These are phyloP conservation scores for Acrocyrtus sp. DNA, from an alignment of 2,888 invertebrate genomes.

Conservation along the genomic window DNA sequence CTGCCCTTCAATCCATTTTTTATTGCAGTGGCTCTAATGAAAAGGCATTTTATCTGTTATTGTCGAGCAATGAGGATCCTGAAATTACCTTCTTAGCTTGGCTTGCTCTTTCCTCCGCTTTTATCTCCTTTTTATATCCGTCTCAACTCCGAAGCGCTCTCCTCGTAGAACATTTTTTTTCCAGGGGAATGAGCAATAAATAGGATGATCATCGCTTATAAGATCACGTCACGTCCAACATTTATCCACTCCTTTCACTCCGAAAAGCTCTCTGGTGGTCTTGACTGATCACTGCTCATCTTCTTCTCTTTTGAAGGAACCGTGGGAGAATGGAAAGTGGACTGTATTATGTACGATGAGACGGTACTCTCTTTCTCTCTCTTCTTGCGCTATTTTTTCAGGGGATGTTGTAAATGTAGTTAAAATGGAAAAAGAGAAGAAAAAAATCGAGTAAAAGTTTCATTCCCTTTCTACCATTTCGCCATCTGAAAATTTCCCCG, in stretches of 20 bases:
- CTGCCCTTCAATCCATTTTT: too few relatives aligned
- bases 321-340: too few relatives aligned
- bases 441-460: too few relatives aligned
- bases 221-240: constrained; percentile 19
- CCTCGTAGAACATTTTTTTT: too few relatives aligned
- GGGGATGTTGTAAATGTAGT: background rate
- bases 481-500: too few relatives aligned
- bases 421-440: constrained; percentile 18
- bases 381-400: background rate
- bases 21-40: too few relatives aligned
- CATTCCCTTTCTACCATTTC: too few relatives aligned
- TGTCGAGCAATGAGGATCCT: too few relatives aligned
- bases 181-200: background rate
- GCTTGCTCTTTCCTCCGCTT: background rate
- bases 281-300: background rate
- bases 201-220: background rate
- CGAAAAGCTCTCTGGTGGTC: background rate
- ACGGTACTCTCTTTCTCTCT: background rate
- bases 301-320: background rate
- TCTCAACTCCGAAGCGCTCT: too few relatives aligned
- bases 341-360: too few relatives aligned
- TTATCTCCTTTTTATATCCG: background rate
- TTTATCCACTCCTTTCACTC: constrained; percentile 20
- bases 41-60: too few relatives aligned
- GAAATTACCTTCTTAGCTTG: too few relatives aligned